phyloP scores from a whole-genome alignment of 2,113 vertebrate species.

The Abramis brama region DNA sequence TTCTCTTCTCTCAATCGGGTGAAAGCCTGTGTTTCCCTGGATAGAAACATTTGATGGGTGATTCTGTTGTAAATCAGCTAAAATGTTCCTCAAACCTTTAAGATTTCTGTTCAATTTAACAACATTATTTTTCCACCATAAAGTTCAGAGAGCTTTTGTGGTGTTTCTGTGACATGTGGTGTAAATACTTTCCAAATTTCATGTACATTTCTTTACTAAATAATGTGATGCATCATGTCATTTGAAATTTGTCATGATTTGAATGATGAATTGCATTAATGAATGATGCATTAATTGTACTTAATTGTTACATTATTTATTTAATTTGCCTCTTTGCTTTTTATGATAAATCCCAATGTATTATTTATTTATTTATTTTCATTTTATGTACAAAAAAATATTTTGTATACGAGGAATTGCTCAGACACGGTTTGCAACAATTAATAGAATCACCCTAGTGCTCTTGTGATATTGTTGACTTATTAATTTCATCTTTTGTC shows the following conservation, averaged over 20 bases:
- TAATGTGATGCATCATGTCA: not conserved
- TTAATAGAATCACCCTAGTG: not conserved
- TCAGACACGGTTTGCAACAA: not conserved
- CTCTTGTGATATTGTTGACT: not conserved
- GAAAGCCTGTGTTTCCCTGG: not conserved
- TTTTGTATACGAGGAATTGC: not conserved
- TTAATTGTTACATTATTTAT: not conserved
- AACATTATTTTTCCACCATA: not conserved
- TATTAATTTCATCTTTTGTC: not conserved
- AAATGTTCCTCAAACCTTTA: not conserved
- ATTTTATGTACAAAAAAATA: not conserved
- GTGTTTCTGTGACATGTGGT: not conserved
- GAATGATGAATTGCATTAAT: not conserved
- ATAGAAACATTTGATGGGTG: not conserved
- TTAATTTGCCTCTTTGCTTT: not conserved
- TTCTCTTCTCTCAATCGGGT: not conserved
- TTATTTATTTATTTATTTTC: no score
- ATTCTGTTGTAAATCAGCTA: not conserved
- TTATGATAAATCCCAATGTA: not conserved
- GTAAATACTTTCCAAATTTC: not conserved
- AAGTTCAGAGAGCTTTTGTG: not conserved
- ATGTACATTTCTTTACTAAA: not conserved
- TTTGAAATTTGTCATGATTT: not conserved
- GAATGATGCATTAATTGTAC: not conserved
- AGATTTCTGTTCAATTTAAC: not conserved